Evolutionary conservation across 30 jellyfish, hydroid and myxozoan species (phyloP), one percentile per base, ranked within the genome.

Genomic region (Haliclystus octoradiatus): DNA sequence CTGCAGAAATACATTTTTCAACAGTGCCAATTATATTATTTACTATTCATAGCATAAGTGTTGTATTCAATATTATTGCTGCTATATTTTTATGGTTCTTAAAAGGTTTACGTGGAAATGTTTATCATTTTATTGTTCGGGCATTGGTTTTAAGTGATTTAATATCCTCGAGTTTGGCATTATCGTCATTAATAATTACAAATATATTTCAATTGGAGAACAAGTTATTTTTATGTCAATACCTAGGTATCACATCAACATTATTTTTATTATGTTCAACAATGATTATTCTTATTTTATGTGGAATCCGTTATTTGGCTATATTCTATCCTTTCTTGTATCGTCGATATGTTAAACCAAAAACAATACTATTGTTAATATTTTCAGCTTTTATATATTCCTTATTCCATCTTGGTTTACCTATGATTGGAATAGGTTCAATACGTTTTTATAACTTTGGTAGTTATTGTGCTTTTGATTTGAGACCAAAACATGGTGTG

Each of bases 201-300:
- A 64, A 77, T 63, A 26, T 75, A n/a, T 32, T 13, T 12, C 27
- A 31, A 26, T 33, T 60, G 40, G 33, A 23, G 46, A 33, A 67
- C 4, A 70, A 73, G 9, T 40, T 2, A 65, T 3, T 12, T 0
- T 61, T 46, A 12, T 82, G 94, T 47, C 68, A 70, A 3, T 78
- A 70, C 22, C 73, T 74, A 14, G 94, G 94, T 4, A 67, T 50
- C 74, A 25, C 74, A 12, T 82, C 94, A 25, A 72, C 85, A 1
- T 80, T 74, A 63, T 52, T 82, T 28, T 63, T 82, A 29, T 50
- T 73, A 34, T 82, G 94, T 84, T 47, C 94, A 4, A 84, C 74
- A 5, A 34, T 82, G 12, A 60, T 82, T 24, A 80, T 82, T n/a
- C 51, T 82, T 46, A 69, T 82, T 1, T 64, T 82, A 72, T 82